These are phyloP conservation scores for Brenthis ino DNA, from an alignment of 2,888 invertebrate species.

Conservation along the genomic window DNA sequence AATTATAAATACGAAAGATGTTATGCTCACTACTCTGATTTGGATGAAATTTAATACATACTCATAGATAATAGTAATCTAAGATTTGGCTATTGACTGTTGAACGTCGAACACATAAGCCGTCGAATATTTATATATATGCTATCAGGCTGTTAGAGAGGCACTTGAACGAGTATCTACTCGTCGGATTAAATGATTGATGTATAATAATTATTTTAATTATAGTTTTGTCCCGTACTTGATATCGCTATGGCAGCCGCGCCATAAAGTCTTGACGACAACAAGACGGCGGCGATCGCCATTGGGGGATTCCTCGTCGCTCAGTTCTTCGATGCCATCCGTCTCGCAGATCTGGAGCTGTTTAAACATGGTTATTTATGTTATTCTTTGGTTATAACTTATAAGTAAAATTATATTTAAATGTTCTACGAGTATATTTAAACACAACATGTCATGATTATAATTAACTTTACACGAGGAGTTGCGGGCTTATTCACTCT, in stretches of 20 bases:
- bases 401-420: no score
- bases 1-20: not conserved
- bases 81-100: no score
- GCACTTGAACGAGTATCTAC: no score
- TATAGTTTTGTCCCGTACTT: constrained; percentile 72
- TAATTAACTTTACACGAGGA: no score
- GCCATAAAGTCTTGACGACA: constrained; percentile 89
- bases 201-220: not conserved
- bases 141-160: no score
- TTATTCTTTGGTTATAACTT: not conserved
- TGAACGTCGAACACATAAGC: not conserved
- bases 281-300: constrained; percentile 87
- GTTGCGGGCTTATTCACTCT: no score
- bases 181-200: no score
- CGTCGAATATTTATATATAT: no score
- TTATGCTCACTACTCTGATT: no score
- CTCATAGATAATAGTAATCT: no score
- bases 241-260: constrained; percentile 85
- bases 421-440: no score
- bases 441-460: no score
- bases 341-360: constrained; percentile 90
- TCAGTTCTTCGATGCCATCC: constrained; percentile 86
- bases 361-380: not conserved
- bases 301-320: constrained; percentile 85
- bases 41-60: not conserved